Conservation (phyloP, 2,888 invertebrate species). For the Drepanosiphum platanoidis region DNA sequence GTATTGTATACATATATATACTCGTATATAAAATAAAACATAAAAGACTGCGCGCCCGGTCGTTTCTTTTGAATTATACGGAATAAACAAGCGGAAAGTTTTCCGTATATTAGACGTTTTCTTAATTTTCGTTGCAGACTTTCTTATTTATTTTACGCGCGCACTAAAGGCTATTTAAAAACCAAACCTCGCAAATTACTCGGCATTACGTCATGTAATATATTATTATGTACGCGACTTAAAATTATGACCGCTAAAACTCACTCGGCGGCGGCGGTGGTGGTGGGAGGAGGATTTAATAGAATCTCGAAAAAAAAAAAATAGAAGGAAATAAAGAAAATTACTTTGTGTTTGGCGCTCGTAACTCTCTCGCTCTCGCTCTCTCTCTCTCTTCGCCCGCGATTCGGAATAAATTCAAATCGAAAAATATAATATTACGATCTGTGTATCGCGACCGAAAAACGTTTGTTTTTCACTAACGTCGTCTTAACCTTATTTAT, state of each 20-base stretch:
- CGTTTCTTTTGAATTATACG: slow-evolving; percentile 8
- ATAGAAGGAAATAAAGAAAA: no score
- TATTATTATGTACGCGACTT: not conserved
- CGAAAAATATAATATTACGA: no score
- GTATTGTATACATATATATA: no score
- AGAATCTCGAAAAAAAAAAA: no score
- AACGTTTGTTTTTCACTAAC: no score
- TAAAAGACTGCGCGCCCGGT: not conserved
- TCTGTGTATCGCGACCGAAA: no score
- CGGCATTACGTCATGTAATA: no score
- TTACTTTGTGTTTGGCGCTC: not conserved
- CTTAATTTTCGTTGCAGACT: slow-evolving; percentile 1
- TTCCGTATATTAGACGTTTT: slow-evolving; percentile 7
- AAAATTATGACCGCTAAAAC: slow-evolving; percentile 22
- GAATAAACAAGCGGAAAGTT: slow-evolving; percentile 7
- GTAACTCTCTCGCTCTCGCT: no score
- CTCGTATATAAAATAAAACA: no score
- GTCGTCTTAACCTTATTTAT: no score
- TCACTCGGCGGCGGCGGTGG: not conserved
- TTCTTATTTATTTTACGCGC: slow-evolving; percentile 24
- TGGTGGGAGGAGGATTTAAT: not conserved
- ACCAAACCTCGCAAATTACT: slow-evolving; percentile 27
- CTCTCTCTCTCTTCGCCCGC: no score
- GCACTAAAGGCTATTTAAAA: slow-evolving; percentile 31
- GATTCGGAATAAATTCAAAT: no score